Percentiles rank a stretch among this genome's conserved stretches.
These are phyloP conservation scores for Oryzaephilus surinamensis DNA, from an alignment of 1,140 invertebrate species.

Conservation along the genomic window DNA sequence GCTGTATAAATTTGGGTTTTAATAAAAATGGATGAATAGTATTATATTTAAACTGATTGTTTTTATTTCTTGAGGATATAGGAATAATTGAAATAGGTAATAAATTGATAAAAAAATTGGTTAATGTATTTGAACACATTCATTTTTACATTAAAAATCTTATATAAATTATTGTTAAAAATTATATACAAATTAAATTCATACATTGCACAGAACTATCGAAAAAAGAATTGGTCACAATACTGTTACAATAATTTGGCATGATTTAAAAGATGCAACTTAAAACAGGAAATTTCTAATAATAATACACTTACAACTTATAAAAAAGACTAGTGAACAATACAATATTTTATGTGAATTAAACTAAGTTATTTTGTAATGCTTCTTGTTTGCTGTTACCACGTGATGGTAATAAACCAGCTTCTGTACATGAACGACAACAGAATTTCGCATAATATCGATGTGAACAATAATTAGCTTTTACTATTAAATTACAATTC, in stretches of 20 bases:
- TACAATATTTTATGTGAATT: too few species aligned
- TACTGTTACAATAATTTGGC: background rate
- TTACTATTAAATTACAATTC: conserved; percentile 77
- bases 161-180: conserved; percentile 17
- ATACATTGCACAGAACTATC: conserved; percentile 20
- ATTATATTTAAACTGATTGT: conserved; percentile 15
- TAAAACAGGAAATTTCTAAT: background rate
- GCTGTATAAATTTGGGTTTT: conserved; percentile 38
- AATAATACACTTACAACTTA: background rate
- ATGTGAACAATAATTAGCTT: conserved; percentile 71
- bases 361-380: conserved; percentile 22
- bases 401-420: conserved; percentile 41
- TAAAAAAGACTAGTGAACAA: conserved; percentile 12
- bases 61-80: conserved; percentile 5
- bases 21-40: conserved; percentile 38
- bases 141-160: conserved; percentile 22
- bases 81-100: conserved; percentile 5
- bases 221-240: background rate
- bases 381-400: conserved; percentile 14
- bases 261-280: background rate
- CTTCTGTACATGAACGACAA: conserved; percentile 79
- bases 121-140: conserved; percentile 27
- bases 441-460: conserved; percentile 87
- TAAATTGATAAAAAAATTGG: conserved; percentile 15
- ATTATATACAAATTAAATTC: conserved; percentile 21